Evolutionary conservation across 2,888 invertebrate genomes (phyloP).

Genomic region (Alviniconcha strummeri): DNA sequence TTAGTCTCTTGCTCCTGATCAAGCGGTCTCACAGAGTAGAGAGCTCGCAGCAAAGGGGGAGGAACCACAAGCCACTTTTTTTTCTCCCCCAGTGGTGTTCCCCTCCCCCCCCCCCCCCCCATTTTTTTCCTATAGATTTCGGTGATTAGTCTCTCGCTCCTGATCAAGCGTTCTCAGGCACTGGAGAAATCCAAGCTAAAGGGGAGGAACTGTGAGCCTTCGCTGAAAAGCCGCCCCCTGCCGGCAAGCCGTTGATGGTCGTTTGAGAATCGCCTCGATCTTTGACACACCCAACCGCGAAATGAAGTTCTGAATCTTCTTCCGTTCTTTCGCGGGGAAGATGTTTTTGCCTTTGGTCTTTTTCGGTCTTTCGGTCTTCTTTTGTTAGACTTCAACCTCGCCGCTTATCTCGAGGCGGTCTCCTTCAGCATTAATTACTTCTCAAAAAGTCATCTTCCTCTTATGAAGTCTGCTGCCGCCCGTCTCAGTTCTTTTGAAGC

Average conservation of each 20-base stretch:
- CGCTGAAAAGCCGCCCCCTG: neutral
- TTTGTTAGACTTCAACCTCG: too few species aligned
- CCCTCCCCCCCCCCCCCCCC: neutral
- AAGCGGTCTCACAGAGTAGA: neutral
- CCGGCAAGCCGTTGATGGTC: neutral
- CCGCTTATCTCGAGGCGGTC: too few species aligned
- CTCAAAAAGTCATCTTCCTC: too few species aligned
- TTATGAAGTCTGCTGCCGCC: too few species aligned
- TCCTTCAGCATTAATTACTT: too few species aligned
- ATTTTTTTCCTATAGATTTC: constrained; percentile 21
- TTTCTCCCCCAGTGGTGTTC: too few species aligned
- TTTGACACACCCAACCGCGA: constrained; percentile 15
- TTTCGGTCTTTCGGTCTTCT: neutral
- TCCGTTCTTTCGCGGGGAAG: neutral
- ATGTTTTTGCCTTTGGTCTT: neutral
- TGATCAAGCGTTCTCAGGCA: constrained; percentile 4
- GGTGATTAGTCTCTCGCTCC: constrained; percentile 26
- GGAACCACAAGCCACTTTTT: too few species aligned
- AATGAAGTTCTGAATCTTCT: constrained; percentile 21
- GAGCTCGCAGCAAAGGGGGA: neutral
- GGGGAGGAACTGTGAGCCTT: constrained; percentile 1
- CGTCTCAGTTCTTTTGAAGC: too few species aligned
- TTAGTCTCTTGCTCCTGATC: constrained; percentile 26
- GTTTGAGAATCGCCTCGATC: neutral
- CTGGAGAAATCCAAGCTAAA: neutral